A percentile compares a stretch with the other conserved stretches of the same genome.
phyloP scores from a whole-genome alignment of 2,888 invertebrate genomes.

The Chymomyza amoena region DNA sequence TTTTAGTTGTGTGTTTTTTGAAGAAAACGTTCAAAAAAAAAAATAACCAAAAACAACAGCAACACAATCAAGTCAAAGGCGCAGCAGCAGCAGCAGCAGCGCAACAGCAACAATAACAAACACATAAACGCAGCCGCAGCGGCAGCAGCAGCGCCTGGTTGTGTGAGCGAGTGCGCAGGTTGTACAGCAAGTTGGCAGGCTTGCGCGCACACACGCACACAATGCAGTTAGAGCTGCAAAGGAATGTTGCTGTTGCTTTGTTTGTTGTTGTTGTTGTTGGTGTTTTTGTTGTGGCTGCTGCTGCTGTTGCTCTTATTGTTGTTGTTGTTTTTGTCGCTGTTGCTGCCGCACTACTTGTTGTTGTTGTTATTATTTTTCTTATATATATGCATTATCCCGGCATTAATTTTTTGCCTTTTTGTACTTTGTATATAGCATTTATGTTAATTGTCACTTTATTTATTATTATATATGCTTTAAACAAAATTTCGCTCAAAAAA shows the following conservation, averaged over 20 bases:
- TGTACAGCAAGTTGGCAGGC: not conserved
- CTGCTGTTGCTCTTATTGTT: not conserved
- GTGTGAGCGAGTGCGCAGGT: not conserved
- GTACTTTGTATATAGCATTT: not conserved
- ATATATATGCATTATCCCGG: not conserved
- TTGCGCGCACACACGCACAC: not conserved
- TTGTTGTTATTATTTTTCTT: not conserved
- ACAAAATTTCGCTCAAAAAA: constrained; percentile 44
- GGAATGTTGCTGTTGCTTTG: not conserved
- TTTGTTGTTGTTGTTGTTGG: not conserved
- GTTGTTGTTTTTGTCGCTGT: not conserved
- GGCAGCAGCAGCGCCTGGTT: not conserved
- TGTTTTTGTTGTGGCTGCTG: not conserved
- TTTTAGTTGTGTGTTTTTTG: not conserved
- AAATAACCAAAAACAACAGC: constrained; percentile 20
- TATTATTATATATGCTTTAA: not conserved
- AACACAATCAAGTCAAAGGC: not conserved
- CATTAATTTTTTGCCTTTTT: constrained; percentile 42
- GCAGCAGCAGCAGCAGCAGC: not conserved
- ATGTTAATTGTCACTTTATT: constrained; percentile 10
- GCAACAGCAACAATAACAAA: not conserved
- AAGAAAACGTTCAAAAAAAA: constrained; percentile 22
- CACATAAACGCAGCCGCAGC: not conserved
- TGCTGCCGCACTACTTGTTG: not conserved
- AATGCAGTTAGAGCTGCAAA: not conserved